phyloP scores from a whole-genome alignment of 1,140 invertebrate species.

The Cotesia typhae region DNA sequence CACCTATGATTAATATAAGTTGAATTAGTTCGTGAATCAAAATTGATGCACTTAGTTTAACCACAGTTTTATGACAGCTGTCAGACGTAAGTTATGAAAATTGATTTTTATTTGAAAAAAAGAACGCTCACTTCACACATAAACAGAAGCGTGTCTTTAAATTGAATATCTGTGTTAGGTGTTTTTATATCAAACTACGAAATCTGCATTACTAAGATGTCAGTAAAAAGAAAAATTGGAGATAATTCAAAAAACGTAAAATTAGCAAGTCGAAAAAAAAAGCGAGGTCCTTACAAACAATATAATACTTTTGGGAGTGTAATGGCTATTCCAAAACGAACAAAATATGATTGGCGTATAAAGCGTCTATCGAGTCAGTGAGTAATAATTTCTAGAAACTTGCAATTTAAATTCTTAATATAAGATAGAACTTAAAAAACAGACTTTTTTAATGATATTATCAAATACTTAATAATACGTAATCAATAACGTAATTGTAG shows the following conservation, averaged over 20 bases:
- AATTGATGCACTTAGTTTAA: background rate
- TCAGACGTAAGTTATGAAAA: background rate
- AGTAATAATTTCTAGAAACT: background rate
- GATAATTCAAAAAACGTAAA: background rate
- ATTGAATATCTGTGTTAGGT: background rate
- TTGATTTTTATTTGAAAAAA: slow-evolving; percentile 2
- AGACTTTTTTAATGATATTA: too few relatives aligned
- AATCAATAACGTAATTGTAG: background rate
- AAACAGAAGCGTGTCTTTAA: background rate
- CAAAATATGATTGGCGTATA: slow-evolving; percentile 1
- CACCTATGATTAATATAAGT: background rate
- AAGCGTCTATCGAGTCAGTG: background rate
- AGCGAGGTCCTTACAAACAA: background rate
- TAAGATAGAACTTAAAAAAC: too few relatives aligned
- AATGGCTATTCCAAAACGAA: background rate
- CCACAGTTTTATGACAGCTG: slow-evolving; percentile 1
- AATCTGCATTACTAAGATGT: background rate
- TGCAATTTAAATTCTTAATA: too few relatives aligned
- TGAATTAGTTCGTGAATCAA: background rate
- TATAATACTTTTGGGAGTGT: background rate
- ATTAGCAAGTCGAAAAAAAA: background rate
- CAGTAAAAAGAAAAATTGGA: background rate
- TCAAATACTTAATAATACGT: too few relatives aligned
- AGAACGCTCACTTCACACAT: background rate
- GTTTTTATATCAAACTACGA: background rate